Percentiles rank a stretch among this genome's conserved stretches.
phyloP scores from a whole-genome alignment of 2,113 vertebrate genomes.

The Struthio camelus region DNA sequence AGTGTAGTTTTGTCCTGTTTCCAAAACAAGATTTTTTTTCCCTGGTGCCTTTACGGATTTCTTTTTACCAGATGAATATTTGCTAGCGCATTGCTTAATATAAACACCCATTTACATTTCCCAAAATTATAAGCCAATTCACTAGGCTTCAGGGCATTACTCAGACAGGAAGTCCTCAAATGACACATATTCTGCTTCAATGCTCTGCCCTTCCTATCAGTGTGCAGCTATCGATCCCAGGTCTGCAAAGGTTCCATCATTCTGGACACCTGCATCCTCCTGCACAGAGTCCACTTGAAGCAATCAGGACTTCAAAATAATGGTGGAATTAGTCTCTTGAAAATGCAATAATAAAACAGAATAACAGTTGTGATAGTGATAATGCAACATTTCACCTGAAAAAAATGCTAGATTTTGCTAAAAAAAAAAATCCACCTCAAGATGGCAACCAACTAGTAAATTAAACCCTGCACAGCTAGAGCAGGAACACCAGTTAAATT shows the following conservation, averaged over 20 bases:
- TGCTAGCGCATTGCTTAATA: not conserved
- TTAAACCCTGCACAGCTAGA: not conserved
- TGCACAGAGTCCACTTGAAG: not conserved
- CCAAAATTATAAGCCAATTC: not conserved
- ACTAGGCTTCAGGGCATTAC: not conserved
- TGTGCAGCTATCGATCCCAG: constrained; percentile 18
- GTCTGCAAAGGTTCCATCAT: constrained; percentile 13
- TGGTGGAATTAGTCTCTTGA: not conserved
- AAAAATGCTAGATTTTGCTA: not conserved
- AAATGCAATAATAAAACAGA: not conserved
- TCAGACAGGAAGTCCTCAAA: not conserved
- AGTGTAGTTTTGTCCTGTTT: not conserved
- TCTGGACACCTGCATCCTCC: not conserved
- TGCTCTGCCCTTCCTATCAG: not conserved
- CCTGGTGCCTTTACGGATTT: not conserved
- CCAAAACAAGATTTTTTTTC: not conserved
- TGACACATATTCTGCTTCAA: not conserved
- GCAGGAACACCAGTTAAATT: not conserved
- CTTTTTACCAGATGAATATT: not conserved
- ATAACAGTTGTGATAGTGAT: not conserved
- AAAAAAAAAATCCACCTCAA: not conserved
- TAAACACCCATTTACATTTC: not conserved
- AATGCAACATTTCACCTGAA: not conserved
- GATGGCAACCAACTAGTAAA: not conserved
- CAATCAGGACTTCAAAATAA: not conserved